Conservation (phyloP, 2,888 invertebrate species). For the Caenorhabditis sp. region DNA sequence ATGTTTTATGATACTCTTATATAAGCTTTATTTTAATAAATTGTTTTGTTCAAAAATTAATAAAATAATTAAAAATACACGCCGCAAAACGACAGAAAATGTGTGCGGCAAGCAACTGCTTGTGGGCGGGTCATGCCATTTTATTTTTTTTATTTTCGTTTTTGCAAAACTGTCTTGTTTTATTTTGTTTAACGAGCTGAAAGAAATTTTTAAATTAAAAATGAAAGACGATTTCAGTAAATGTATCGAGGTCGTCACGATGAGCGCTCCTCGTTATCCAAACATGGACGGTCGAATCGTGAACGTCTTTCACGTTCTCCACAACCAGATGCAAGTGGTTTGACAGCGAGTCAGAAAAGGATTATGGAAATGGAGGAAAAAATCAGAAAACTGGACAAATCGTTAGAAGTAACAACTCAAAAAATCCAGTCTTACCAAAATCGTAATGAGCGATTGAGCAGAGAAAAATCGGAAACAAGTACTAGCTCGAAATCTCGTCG, state of each 20-base stretch:
- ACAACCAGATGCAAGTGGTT: neutral
- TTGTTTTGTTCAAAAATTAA: neutral
- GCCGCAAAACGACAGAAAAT: constrained; percentile 15
- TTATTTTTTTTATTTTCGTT: neutral
- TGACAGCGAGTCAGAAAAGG: neutral
- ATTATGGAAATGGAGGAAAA: neutral
- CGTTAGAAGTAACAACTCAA: neutral
- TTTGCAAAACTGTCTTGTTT: neutral
- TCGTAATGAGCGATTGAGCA: constrained; percentile 1
- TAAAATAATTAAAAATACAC: neutral
- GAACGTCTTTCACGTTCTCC: neutral
- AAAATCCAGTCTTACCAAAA: neutral
- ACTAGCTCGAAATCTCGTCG: constrained; percentile 2
- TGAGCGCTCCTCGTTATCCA: too few species aligned
- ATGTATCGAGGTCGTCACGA: too few species aligned
- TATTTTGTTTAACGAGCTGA: too few species aligned
- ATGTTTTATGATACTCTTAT: too few species aligned
- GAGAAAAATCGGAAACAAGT: constrained; percentile 1
- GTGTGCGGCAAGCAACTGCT: constrained; percentile 6
- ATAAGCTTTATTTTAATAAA: neutral
- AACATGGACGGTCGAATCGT: constrained; percentile 1
- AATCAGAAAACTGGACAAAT: constrained; percentile 1
- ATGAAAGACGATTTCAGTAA: too few species aligned
- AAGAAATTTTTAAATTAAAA: neutral
- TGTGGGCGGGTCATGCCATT: neutral